Evolutionary conservation across 2,888 invertebrate genomes (phyloP), one percentile per base, ranked within the genome.

Genomic region (Andrena haemorrhoa): DNA sequence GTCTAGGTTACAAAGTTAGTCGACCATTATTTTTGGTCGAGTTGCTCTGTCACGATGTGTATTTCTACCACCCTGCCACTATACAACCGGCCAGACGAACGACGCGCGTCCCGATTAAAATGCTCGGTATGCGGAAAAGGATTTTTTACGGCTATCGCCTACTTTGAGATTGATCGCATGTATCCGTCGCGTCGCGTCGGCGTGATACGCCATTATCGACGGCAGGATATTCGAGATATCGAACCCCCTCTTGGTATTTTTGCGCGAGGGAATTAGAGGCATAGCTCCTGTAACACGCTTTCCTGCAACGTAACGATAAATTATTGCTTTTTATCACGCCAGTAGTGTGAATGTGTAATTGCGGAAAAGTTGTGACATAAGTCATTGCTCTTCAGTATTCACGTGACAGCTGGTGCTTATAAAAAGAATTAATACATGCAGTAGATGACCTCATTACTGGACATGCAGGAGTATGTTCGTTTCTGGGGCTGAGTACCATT

Each of bases 1-100:
- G 84, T 78, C 85, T 77, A 83, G 75, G 75, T 75, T 79, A 84
- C 79, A 86, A 80, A 86, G 86, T 82, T 86, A 66, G 80, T 78
- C 81, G 83, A 74, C 75, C 79, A 86, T 81, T 86, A 86, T 83
- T 86, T 86, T 81, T 76, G 86, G 83, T 83, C 78, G 82, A 56
- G 63, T 79, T 73, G 75, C 63, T 64, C 76, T 75, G 68, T 72
- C 70, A 35, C 74, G 56, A 41, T 49, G 78, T n/a, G 84, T 84
- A 84, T 83, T 84, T 76, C 76, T 29, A 74, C 33, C 66, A 66
- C 31, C 35, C 51, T 26, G 66, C 2, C 63, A 41, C 70, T n/a
- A 26, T 58, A 53, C 65, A 49, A 63, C 51, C n/a, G 23, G 63
- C 35, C 70, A 71, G 53, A 53, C 70, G 63, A 53, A 8, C 31